Conservation (phyloP, 2,888 invertebrate genomes). For the Marasmarcha lunaedactyla region DNA sequence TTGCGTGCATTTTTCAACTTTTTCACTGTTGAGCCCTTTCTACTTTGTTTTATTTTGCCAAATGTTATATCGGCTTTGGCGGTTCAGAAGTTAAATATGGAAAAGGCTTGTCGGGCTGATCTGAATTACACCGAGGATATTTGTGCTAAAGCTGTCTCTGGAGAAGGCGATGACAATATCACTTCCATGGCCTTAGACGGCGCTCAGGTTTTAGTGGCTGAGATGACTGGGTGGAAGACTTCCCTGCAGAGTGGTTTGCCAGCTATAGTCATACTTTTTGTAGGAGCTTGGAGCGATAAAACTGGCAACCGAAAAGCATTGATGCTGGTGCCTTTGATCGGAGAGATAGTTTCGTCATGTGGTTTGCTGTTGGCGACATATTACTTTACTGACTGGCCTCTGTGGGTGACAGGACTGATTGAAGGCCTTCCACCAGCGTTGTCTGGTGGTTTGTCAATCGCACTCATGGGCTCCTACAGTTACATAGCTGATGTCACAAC, state of each 20-base stretch:
- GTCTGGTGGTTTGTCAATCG: slow-evolving; percentile 68
- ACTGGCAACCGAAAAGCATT: slow-evolving; percentile 68
- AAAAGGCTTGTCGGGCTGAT: slow-evolving; percentile 69
- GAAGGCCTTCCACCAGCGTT: slow-evolving; percentile 68
- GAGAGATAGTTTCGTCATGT: slow-evolving; percentile 60
- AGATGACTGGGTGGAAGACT: slow-evolving; percentile 66
- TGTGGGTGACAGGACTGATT: slow-evolving; percentile 63
- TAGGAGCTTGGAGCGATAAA: slow-evolving; percentile 74
- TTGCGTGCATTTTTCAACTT: slow-evolving; percentile 5
- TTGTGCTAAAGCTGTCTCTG: slow-evolving; percentile 49
- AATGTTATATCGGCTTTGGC: slow-evolving; percentile 71
- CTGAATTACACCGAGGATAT: slow-evolving; percentile 54
- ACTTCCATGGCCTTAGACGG: slow-evolving; percentile 37
- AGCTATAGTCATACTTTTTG: slow-evolving; percentile 64
- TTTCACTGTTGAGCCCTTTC: slow-evolving; percentile 74
- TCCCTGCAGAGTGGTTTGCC: slow-evolving; percentile 68
- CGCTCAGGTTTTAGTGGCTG: slow-evolving; percentile 53
- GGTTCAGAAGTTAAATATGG: slow-evolving; percentile 62
- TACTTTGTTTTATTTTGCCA: slow-evolving; percentile 74
- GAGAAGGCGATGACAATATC: slow-evolving; percentile 30
- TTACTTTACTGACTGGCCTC: slow-evolving; percentile 67
- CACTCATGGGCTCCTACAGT: slow-evolving; percentile 70
- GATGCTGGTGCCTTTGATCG: slow-evolving; percentile 67
- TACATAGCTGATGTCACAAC: slow-evolving; percentile 73
- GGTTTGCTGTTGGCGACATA: slow-evolving; percentile 65